Percentiles rank a stretch among this genome's conserved stretches.
Conservation (phyloP, 1,140 invertebrate genomes). For the Manduca sexta region DNA sequence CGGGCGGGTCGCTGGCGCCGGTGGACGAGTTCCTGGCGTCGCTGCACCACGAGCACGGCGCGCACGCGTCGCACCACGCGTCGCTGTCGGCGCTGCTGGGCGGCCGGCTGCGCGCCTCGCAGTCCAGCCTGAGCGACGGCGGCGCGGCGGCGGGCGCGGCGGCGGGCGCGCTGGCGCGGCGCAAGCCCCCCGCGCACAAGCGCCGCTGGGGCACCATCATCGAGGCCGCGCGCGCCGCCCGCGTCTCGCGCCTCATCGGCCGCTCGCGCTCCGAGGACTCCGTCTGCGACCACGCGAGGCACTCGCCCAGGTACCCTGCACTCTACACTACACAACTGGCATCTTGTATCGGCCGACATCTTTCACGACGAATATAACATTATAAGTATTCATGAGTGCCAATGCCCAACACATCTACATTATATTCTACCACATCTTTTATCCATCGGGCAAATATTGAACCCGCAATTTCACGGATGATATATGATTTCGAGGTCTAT, state of each 20-base stretch:
- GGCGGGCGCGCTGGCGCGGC: slow-evolving; percentile 17
- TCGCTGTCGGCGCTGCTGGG: slow-evolving; percentile 56
- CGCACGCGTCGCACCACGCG: slow-evolving; percentile 46
- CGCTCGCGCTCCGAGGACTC: slow-evolving; percentile 88
- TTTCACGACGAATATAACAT: too few species aligned
- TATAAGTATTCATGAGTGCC: too few species aligned
- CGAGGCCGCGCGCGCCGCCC: slow-evolving; percentile 85
- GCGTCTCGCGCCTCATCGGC: slow-evolving; percentile 33
- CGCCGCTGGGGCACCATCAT: slow-evolving; percentile 86
- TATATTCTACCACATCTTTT: too few species aligned
- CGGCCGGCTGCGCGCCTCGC: slow-evolving; percentile 47
- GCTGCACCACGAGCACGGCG: slow-evolving; percentile 74
- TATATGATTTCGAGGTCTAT: too few species aligned
- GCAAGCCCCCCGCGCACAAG: slow-evolving; percentile 79
- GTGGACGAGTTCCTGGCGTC: slow-evolving; percentile 85
- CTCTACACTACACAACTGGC: too few species aligned
- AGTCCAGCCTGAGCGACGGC: slow-evolving; percentile 53
- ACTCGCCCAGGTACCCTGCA: slow-evolving; percentile 57
- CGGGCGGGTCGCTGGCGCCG: slow-evolving; percentile 78
- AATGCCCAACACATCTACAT: too few species aligned
- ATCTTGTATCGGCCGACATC: too few species aligned
- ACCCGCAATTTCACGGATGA: too few species aligned
- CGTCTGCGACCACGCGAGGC: slow-evolving; percentile 80
- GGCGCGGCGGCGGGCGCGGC: slow-evolving; percentile 13
- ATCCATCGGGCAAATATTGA: too few species aligned